phyloP scores from a whole-genome alignment of 2,113 vertebrate genomes.

The Dissostichus mawsoni region DNA sequence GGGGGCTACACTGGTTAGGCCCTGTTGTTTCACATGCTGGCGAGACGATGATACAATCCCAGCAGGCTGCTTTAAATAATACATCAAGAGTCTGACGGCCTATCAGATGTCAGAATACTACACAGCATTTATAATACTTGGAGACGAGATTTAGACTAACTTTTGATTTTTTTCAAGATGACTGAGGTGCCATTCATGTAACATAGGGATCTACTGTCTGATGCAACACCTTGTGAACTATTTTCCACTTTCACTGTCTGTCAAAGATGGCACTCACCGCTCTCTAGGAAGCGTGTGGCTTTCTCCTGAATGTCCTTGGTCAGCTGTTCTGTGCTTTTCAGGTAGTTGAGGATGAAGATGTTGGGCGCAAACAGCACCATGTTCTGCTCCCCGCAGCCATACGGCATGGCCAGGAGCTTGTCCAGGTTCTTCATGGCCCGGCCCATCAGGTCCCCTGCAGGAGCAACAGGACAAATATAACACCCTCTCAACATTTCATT shows the following conservation, averaged over 20 bases:
- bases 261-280: slow-evolving; percentile 69
- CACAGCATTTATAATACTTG: neutral
- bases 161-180: neutral
- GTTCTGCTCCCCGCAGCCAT: slow-evolving; percentile 90
- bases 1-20: neutral
- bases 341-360: slow-evolving; percentile 88
- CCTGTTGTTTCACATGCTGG: neutral
- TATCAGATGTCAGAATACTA: neutral
- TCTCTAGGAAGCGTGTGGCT: slow-evolving; percentile 80
- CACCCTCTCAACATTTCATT: too few species aligned
- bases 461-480: neutral
- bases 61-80: neutral
- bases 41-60: neutral
- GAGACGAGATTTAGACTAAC: neutral
- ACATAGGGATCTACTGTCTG: neutral
- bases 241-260: too few species aligned
- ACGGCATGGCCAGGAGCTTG: slow-evolving; percentile 84
- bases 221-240: too few species aligned
- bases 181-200: neutral
- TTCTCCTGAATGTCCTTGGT: slow-evolving; percentile 75
- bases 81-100: neutral
- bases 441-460: slow-evolving; percentile 88
- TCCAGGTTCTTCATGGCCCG: slow-evolving; percentile 85
- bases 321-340: slow-evolving; percentile 84
- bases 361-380: slow-evolving; percentile 90